Evolutionary conservation across 1,140 invertebrate species (phyloP).

Genomic region (Drosophila nigromelanica): DNA sequence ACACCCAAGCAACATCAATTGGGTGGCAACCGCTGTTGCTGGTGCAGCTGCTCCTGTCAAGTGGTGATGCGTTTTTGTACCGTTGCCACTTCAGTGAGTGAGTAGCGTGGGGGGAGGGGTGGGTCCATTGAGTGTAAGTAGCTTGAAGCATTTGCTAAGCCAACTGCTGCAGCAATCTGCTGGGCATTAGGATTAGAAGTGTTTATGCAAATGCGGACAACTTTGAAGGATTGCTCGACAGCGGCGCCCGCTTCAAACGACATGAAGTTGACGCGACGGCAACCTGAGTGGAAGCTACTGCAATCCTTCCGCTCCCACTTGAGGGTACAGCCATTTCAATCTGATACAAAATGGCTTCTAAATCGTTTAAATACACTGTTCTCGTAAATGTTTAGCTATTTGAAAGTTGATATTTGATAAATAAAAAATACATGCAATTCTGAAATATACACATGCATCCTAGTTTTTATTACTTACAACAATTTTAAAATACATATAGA

Average conservation of each 20-base stretch:
- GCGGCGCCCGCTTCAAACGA: slow-evolving; percentile 39
- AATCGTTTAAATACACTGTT: slow-evolving; percentile 53
- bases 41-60: slow-evolving; percentile 22
- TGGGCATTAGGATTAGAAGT: slow-evolving; percentile 78
- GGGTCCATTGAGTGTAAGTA: slow-evolving; percentile 76
- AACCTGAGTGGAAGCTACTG: slow-evolving; percentile 4
- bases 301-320: not conserved
- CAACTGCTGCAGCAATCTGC: slow-evolving; percentile 57
- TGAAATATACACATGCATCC: too few species aligned
- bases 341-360: slow-evolving; percentile 51
- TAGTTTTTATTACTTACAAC: too few species aligned
- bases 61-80: slow-evolving; percentile 39
- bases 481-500: too few species aligned
- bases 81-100: slow-evolving; percentile 58
- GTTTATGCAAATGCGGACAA: slow-evolving; percentile 79
- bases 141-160: slow-evolving; percentile 36
- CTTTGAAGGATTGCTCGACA: slow-evolving; percentile 69
- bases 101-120: not conserved
- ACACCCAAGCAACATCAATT: slow-evolving; percentile 53
- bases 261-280: slow-evolving; percentile 21
- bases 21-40: slow-evolving; percentile 30
- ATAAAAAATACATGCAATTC: too few species aligned
- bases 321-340: slow-evolving; percentile 46
- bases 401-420: not conserved
- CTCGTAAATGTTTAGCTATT: slow-evolving; percentile 18